Evolutionary conservation across 92 coral and sea anemone genomes (phyloP).

Genomic region (Metridium senile): DNA sequence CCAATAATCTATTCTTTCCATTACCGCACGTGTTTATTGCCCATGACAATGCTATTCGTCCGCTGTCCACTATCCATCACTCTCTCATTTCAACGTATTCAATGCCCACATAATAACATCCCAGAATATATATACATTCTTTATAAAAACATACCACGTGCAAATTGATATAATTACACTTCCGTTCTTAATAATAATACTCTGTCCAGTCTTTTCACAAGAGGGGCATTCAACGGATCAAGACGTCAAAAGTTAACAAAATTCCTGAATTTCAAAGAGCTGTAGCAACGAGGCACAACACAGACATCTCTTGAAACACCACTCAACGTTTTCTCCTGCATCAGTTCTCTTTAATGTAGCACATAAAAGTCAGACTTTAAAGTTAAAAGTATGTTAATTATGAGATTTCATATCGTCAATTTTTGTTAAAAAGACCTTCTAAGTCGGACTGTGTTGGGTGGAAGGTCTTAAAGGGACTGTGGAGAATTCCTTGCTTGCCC

Average conservation of each 20-base stretch:
- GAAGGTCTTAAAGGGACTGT: not conserved
- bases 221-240: slow-evolving; percentile 10
- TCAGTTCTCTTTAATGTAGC: slow-evolving; percentile 38
- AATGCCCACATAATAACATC: slow-evolving; percentile 49
- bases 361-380: slow-evolving; percentile 5
- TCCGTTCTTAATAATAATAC: not conserved
- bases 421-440: slow-evolving; percentile 59
- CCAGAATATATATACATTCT: slow-evolving; percentile 70
- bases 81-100: slow-evolving; percentile 39
- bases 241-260: slow-evolving; percentile 9
- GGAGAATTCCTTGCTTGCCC: not conserved
- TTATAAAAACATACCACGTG: slow-evolving; percentile 84
- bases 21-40: slow-evolving; percentile 18
- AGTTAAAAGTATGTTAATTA: slow-evolving; percentile 27
- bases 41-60: not conserved
- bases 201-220: not conserved
- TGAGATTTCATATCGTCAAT: slow-evolving; percentile 71
- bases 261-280: slow-evolving; percentile 29
- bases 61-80: slow-evolving; percentile 28
- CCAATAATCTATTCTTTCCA: not conserved
- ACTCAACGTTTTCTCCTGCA: slow-evolving; percentile 41
- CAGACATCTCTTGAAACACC: not conserved
- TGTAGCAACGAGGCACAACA: slow-evolving; percentile 1
- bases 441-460: not conserved
- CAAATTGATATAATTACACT: no score